phyloP scores from a whole-genome alignment of 2,113 vertebrate genomes.

The Elgaria multicarinata region DNA sequence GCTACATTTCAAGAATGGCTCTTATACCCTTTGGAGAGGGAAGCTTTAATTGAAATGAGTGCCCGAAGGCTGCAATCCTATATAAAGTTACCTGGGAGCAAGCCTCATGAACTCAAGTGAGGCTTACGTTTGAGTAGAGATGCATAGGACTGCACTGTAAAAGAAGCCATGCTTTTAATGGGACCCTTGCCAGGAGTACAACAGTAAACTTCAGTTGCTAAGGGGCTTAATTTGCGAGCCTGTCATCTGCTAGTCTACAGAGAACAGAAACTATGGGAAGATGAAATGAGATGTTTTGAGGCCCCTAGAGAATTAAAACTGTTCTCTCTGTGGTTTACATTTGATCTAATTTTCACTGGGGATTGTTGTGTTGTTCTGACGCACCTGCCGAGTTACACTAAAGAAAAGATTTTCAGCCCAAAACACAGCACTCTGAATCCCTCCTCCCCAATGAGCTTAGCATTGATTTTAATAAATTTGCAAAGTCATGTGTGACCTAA shows the following conservation, averaged over 20 bases:
- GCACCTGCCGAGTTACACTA: not conserved
- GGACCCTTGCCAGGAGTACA: not conserved
- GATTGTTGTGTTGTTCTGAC: not conserved
- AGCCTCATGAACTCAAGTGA: too few relatives aligned
- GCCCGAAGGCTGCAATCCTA: not conserved
- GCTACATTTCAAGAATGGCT: not conserved
- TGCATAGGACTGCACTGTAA: too few relatives aligned
- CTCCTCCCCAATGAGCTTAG: not conserved
- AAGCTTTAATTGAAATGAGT: constrained; percentile 37
- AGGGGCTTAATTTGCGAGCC: constrained; percentile 30
- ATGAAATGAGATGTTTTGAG: not conserved
- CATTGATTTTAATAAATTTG: not conserved
- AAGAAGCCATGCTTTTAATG: not conserved
- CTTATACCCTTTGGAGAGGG: constrained; percentile 24
- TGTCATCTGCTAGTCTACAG: not conserved
- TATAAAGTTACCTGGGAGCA: too few relatives aligned
- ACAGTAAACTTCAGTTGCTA: constrained; percentile 31
- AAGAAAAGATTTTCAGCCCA: constrained; percentile 16
- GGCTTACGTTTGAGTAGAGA: too few relatives aligned
- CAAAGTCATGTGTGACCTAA: not conserved
- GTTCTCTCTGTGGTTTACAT: not conserved
- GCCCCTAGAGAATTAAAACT: not conserved
- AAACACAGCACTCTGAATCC: not conserved
- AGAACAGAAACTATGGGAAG: not conserved
- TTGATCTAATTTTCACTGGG: constrained; percentile 17